Conservation (phyloP, 2,888 invertebrate species). For the Monochamus alternatus region DNA sequence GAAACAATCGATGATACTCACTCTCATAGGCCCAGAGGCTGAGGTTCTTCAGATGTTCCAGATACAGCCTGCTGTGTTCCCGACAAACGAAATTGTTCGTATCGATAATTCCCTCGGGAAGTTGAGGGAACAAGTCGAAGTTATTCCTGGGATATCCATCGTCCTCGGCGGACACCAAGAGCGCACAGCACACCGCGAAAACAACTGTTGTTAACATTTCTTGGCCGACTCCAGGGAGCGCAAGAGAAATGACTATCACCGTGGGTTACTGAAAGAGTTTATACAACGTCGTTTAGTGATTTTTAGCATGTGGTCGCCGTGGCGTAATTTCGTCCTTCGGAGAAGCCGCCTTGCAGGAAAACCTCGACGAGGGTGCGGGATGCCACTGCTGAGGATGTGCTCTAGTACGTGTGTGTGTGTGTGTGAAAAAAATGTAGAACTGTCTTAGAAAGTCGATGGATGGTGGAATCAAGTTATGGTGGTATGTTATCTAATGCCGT, state of each 20-base stretch:
- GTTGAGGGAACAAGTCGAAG: conserved; percentile 58
- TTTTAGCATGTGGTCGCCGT: conserved; percentile 37
- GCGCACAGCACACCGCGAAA: conserved; percentile 45
- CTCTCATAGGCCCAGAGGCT: conserved; percentile 76
- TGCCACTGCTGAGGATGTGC: conserved; percentile 13
- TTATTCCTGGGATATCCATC: conserved; percentile 19
- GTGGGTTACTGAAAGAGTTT: conserved; percentile 51
- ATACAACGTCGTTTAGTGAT: conserved; percentile 46
- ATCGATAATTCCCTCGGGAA: conserved; percentile 57
- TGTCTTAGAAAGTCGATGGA: background rate
- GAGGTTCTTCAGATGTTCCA: conserved; percentile 71
- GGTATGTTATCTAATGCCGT: background rate
- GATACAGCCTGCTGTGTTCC: conserved; percentile 60
- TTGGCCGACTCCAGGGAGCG: conserved; percentile 40
- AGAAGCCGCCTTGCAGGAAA: conserved; percentile 37
- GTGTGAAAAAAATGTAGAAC: background rate
- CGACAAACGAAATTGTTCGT: conserved; percentile 60
- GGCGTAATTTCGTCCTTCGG: conserved; percentile 48
- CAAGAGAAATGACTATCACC: conserved; percentile 52
- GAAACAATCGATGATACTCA: conserved; percentile 62
- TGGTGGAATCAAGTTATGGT: background rate
- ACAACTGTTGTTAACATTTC: conserved; percentile 48
- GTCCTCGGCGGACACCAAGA: conserved; percentile 35
- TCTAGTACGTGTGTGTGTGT: background rate
- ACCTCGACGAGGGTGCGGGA: conserved; percentile 20